Conservation (phyloP, 2,797 vertebrate genomes). For the Setipinna tenuifilis region DNA sequence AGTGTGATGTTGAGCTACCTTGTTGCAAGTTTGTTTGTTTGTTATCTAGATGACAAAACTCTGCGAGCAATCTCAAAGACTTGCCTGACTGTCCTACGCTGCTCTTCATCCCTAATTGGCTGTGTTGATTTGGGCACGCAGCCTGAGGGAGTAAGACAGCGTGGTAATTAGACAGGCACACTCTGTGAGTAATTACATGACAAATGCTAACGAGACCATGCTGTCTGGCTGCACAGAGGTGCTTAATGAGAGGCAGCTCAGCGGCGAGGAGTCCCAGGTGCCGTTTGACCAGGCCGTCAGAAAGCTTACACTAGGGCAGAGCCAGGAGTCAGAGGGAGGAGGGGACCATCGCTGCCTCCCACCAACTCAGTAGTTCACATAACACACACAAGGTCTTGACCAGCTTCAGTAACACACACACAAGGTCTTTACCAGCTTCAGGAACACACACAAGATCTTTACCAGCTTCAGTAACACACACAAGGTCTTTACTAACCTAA, state of each 20-base stretch:
- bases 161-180: not conserved
- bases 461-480: no score
- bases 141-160: not conserved
- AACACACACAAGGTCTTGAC: no score
- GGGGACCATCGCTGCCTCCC: no score
- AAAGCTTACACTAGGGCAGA: no score
- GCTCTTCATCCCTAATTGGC: not conserved
- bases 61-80: not conserved
- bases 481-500: no score
- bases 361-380: no score
- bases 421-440: not conserved
- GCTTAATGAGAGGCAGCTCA: not conserved
- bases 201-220: not conserved
- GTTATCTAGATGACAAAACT: not conserved
- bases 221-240: not conserved
- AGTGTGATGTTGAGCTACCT: not conserved
- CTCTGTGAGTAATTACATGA: not conserved
- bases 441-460: not conserved
- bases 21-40: not conserved
- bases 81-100: not conserved
- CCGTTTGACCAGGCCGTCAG: no score
- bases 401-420: no score
- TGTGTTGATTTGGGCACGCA: not conserved
- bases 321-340: no score
- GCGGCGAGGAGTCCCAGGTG: no score